These are phyloP conservation scores for Aleiodes sp. DNA, from an alignment of 1,140 invertebrate genomes.

Conservation along the genomic window DNA sequence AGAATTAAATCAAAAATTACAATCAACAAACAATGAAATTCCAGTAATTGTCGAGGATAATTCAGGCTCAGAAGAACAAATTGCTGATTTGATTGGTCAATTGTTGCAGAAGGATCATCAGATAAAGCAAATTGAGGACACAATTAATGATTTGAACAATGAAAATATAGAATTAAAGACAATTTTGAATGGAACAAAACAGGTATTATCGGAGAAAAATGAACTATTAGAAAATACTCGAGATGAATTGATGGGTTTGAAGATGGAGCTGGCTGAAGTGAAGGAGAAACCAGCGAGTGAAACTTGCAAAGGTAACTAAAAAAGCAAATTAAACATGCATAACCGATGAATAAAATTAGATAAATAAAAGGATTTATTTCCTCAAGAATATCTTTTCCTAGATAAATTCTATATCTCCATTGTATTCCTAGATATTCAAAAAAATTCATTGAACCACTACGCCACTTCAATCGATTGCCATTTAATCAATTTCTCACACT, in stretches of 20 bases:
- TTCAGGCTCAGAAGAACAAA: slow-evolving; percentile 16
- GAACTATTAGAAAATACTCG: slow-evolving; percentile 40
- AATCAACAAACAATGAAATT: slow-evolving; percentile 1
- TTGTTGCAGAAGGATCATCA: slow-evolving; percentile 28
- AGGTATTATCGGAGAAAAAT: slow-evolving; percentile 39
- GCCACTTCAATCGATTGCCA: too few relatives aligned
- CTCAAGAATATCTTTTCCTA: not conserved
- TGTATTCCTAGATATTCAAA: not conserved
- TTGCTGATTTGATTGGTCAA: not conserved
- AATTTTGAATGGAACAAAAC: slow-evolving; percentile 36
- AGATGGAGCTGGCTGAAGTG: slow-evolving; percentile 44
- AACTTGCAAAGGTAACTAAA: slow-evolving; percentile 47
- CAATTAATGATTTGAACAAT: slow-evolving; percentile 19
- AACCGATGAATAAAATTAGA: not conserved
- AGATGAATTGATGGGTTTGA: slow-evolving; percentile 45
- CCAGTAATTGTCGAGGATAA: slow-evolving; percentile 20
- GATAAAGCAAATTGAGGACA: slow-evolving; percentile 25
- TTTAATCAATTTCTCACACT: not conserved
- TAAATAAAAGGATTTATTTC: not conserved
- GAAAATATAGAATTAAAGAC: slow-evolving; percentile 33
- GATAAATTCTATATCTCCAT: not conserved
- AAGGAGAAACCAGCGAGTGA: slow-evolving; percentile 41
- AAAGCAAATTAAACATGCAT: not conserved
- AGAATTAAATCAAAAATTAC: slow-evolving; percentile 34
- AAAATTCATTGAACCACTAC: not conserved